Base-by-base conservation (phyloP, 1,140 invertebrate species). In the Drosophila arawakana region DNA sequence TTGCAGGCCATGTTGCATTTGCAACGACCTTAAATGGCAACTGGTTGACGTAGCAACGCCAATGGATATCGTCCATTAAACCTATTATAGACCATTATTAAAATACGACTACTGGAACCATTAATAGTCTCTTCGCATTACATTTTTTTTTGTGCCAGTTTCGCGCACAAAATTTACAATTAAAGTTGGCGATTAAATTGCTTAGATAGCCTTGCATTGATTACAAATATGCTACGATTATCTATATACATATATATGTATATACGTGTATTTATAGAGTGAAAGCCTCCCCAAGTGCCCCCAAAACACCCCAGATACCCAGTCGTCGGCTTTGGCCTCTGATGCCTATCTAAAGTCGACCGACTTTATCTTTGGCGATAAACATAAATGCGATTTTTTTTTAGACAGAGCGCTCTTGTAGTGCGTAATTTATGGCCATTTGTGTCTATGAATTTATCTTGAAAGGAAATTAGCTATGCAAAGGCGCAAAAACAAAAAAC, bases 361-460 rank as follows among this genome's bases (percentile, higher is more conserved):
- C 50, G 68, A 67, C 52, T 79, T 76, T 81, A 86, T 88, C 82
- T 86, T 58, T 63, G 59, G 63, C 67, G 80, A 67, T 83, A 68
- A 74, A 81, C 50, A 59, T 76, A 81, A 85, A 77, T 81, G 78
- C 80, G 69, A 81, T 57, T 57, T 75, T 69, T 57, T 57, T 75
- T 65, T 60, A 62, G 49, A 57, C 50, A 57, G 7, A 49, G 50
- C 15, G 50, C 37, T 41, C 50, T 47, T 15, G 73, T 49, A 54
- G 73, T 86, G 83, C 83, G 83, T 86, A 88, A 86, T 88, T 86
- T 86, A 86, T 86, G 83, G 84, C 70, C 79, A 82, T 80, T 76
- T 85, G 44, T 34, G 68, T 44, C 78, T 88, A 81, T 65, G 82
- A 71, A 66, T 82, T 86, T 86, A 89, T 89, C 84, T 86, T 80